Evolutionary conservation across 2,888 invertebrate genomes (phyloP), one percentile per base, ranked within the genome.

Genomic region (Anoplius nigerrimus): DNA sequence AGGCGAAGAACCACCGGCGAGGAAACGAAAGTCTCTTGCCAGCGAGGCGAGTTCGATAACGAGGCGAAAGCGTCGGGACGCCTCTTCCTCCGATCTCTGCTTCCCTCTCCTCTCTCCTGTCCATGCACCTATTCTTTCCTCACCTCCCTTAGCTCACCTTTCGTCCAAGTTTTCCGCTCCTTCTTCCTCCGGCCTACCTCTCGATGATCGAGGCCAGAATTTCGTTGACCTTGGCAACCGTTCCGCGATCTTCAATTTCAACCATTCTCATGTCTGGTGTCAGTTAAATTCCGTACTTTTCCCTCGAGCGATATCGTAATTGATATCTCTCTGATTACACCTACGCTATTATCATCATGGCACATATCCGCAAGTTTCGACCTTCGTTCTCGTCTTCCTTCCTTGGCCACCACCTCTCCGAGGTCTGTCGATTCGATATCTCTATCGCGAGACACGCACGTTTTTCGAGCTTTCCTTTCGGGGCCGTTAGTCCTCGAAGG

Each of bases 1-100:
- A 52, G 59, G 67, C 48, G 51, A 58, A 66, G 65, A 66, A 42
- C 69, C 45, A 59, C 42, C 46, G 56, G 55, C 64, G 60, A 64
- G 60, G 62, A 58, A 62, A 62, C 62, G 65, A 27, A 34, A 34
- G 34, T 34, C 34, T 34, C 34, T 6, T 34, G 34, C 11, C 48
- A 48, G 48, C n/a, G 48, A 48, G 48, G 11, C 48, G 48, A 48
- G 48, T 48, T 48, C 48, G 13, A 48, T 48, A 48, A 48, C 48
- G 48, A 48, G 48, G 48, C 48, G 48, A 18, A 18, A 18, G 48
- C 48, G 34, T 34, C 34, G 34, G 11, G 16, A 13, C 11, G 2
- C 52, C 52, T 18, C 20, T 21, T 21, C 20, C 52, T 57, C 21
- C 43, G 16, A 43, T 21, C 43, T 57, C 22, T 21, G 45, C 21